phyloP scores from a whole-genome alignment of 2,888 invertebrate species.

The Drosophila subquinaria region DNA sequence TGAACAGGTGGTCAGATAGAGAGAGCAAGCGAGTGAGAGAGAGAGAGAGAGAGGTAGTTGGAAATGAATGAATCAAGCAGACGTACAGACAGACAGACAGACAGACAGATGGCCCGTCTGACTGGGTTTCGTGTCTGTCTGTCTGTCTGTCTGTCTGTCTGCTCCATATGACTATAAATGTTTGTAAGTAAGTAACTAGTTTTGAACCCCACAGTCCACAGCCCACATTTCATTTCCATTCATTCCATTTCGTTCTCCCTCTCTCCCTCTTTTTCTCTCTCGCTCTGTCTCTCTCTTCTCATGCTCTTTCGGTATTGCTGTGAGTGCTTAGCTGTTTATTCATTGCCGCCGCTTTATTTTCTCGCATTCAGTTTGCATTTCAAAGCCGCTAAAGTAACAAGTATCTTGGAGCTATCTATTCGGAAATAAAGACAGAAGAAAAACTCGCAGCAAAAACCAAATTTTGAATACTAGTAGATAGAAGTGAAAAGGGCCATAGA shows the following conservation, averaged over 20 bases:
- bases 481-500: slow-evolving; percentile 58
- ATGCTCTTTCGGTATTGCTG: slow-evolving; percentile 13
- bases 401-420: slow-evolving; percentile 72
- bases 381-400: slow-evolving; percentile 80
- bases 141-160: slow-evolving; percentile 54
- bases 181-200: slow-evolving; percentile 71
- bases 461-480: slow-evolving; percentile 48
- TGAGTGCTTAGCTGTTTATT: slow-evolving; percentile 57
- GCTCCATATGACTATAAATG: slow-evolving; percentile 71
- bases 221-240: slow-evolving; percentile 67
- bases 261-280: slow-evolving; percentile 9
- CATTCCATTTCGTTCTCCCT: slow-evolving; percentile 45
- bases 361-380: slow-evolving; percentile 76
- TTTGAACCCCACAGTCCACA: slow-evolving; percentile 37
- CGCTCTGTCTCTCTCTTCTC: slow-evolving; percentile 6
- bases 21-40: neutral
- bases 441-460: slow-evolving; percentile 42
- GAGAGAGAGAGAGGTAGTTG: slow-evolving; percentile 2
- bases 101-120: slow-evolving; percentile 23
- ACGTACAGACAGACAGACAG: slow-evolving; percentile 37
- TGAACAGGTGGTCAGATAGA: slow-evolving; percentile 34
- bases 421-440: slow-evolving; percentile 36
- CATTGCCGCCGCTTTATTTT: slow-evolving; percentile 68
- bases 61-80: slow-evolving; percentile 56
- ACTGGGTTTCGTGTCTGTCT: slow-evolving; percentile 43